Evolutionary conservation across 2,888 invertebrate genomes (phyloP).

Genomic region (Pachymerium ferrugineum): DNA sequence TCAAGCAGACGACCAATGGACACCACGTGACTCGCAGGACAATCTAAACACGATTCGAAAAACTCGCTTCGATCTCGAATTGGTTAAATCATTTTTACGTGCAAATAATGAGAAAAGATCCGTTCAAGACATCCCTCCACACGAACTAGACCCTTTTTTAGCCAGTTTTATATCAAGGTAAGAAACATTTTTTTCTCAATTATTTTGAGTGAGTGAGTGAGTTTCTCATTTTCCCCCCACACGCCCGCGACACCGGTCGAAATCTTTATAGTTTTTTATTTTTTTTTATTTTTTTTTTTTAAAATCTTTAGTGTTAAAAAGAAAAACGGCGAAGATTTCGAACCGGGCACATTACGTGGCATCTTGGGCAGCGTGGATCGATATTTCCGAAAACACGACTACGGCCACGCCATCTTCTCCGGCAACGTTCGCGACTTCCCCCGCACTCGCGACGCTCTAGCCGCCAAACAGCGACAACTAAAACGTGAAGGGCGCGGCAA

Average conservation of each 20-base stretch:
- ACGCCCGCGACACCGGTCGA: too few species aligned
- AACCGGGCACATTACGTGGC: constrained; percentile 34
- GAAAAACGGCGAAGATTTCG: constrained; percentile 34
- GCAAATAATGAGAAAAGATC: constrained; percentile 29
- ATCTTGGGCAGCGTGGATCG: constrained; percentile 35
- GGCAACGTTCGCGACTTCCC: constrained; percentile 34
- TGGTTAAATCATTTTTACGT: constrained; percentile 32
- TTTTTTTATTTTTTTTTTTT: neutral
- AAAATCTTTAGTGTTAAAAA: constrained; percentile 10
- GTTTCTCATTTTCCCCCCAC: neutral
- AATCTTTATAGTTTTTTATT: neutral
- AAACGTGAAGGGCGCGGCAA: constrained; percentile 33
- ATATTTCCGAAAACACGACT: constrained; percentile 35
- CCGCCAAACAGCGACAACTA: constrained; percentile 32
- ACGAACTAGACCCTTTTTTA: constrained; percentile 30
- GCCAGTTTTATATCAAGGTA: constrained; percentile 29
- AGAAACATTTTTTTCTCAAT: neutral
- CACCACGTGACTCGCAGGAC: constrained; percentile 30
- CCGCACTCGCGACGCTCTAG: constrained; percentile 33
- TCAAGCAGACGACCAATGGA: constrained; percentile 29
- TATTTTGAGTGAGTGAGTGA: neutral
- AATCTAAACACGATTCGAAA: constrained; percentile 32
- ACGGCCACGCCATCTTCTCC: constrained; percentile 35
- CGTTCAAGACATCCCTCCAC: constrained; percentile 31
- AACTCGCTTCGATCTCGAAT: constrained; percentile 31